A percentile compares a stretch with the other conserved stretches of the same genome.
These are phyloP conservation scores for Gymnothorax reevesii DNA, from an alignment of 2,797 vertebrate species.

Conservation along the genomic window DNA sequence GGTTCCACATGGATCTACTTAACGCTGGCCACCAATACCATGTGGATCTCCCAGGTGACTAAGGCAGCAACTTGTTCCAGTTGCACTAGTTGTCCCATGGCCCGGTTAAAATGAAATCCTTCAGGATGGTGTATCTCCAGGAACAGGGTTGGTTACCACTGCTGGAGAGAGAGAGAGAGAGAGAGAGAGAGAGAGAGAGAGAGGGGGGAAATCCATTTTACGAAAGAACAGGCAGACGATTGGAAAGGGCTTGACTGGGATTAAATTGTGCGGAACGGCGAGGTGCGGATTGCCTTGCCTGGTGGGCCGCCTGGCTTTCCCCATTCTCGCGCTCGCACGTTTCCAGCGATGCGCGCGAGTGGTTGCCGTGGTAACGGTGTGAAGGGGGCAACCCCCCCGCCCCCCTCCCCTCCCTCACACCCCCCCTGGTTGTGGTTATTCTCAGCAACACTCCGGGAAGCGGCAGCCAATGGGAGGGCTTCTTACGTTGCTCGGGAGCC, in stretches of 20 bases:
- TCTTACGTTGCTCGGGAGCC: conserved; percentile 5
- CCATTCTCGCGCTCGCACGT: conserved; percentile 33
- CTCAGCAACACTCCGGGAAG: conserved; percentile 28
- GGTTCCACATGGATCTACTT: too few relatives aligned
- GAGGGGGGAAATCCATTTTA: neutral
- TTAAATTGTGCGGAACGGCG: neutral
- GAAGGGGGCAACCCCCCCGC: conserved; percentile 24
- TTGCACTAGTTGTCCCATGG: too few relatives aligned
- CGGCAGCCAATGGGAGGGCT: conserved; percentile 40
- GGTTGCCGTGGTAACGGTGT: conserved; percentile 52
- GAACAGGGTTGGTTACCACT: too few relatives aligned
- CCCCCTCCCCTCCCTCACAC: too few relatives aligned
- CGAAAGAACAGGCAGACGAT: neutral
- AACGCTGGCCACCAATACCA: too few relatives aligned
- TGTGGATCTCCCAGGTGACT: too few relatives aligned
- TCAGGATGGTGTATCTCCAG: too few relatives aligned
- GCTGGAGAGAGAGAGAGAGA: neutral
- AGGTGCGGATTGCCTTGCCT: neutral
- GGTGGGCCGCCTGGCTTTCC: neutral
- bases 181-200: too few relatives aligned
- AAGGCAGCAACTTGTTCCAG: too few relatives aligned
- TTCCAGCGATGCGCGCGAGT: conserved; percentile 41
- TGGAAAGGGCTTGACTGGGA: neutral
- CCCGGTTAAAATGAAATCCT: too few relatives aligned
- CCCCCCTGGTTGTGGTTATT: conserved; percentile 36